phyloP scores from a whole-genome alignment of 2,113 vertebrate genomes.

The Trichechus manatus region DNA sequence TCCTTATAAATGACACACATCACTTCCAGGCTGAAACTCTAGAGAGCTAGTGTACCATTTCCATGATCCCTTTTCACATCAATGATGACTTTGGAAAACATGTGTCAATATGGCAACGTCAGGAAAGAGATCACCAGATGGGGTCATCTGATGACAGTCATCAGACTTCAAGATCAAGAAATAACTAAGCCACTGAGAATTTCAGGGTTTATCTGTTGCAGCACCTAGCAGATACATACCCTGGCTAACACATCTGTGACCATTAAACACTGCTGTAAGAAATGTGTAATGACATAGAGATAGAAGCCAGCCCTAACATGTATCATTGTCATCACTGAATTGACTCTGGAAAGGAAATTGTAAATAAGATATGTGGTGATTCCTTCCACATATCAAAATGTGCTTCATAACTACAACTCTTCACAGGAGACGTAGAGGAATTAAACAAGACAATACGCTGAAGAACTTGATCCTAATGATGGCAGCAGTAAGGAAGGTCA shows the following conservation, averaged over 20 bases:
- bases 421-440: background rate
- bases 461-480: background rate
- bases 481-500: background rate
- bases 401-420: background rate
- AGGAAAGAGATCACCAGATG: background rate
- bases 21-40: background rate
- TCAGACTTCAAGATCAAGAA: background rate
- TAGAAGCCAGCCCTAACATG: background rate
- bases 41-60: background rate
- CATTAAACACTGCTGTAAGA: background rate
- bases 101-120: background rate
- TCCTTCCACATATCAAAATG: slow-evolving; percentile 6
- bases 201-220: background rate
- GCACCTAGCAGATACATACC: background rate
- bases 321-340: background rate
- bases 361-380: background rate
- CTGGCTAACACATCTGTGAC: background rate
- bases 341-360: background rate
- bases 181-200: background rate
- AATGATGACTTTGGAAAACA: background rate
- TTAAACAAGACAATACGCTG: background rate
- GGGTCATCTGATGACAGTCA: background rate
- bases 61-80: background rate
- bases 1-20: background rate
- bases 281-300: background rate